A percentile compares a stretch with the other conserved stretches of the same genome.
Evolutionary conservation across 2,797 vertebrate species (phyloP).

Genomic region (Clamator glandarius): DNA sequence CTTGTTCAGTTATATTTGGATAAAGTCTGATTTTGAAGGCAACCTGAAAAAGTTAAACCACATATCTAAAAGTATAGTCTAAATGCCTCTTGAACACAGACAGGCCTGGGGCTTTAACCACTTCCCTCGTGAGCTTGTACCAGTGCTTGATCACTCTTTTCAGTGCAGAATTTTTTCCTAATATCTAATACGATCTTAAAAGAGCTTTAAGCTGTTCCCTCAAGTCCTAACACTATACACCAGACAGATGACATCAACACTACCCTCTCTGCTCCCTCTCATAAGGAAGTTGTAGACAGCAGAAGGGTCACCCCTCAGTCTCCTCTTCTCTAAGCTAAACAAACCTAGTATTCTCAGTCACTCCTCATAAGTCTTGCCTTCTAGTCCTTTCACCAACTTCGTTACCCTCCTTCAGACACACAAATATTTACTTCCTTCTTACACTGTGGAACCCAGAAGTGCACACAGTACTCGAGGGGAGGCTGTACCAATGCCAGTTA

Average conservation of each 20-base stretch:
- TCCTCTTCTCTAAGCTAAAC: background rate
- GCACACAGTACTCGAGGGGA: fast-evolving
- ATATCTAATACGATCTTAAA: background rate
- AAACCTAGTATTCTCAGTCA: background rate
- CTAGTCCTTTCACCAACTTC: background rate
- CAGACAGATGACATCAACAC: background rate
- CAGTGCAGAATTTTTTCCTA: background rate
- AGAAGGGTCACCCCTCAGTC: background rate
- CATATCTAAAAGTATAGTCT: background rate
- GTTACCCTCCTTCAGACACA: background rate
- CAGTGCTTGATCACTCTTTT: background rate
- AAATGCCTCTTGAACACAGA: background rate
- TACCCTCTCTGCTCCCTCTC: background rate
- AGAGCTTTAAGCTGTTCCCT: background rate
- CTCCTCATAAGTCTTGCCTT: background rate
- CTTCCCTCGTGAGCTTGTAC: background rate
- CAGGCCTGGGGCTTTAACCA: background rate
- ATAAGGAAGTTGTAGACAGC: background rate
- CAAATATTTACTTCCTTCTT: background rate
- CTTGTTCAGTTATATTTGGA: background rate
- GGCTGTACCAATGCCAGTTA: background rate
- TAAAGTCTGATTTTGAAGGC: background rate
- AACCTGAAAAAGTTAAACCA: background rate
- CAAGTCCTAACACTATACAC: background rate
- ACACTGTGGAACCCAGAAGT: background rate